Evolutionary conservation across 2,113 vertebrate species (phyloP), one percentile per base, ranked within the genome.

Genomic region (Triplophysa dalaica): DNA sequence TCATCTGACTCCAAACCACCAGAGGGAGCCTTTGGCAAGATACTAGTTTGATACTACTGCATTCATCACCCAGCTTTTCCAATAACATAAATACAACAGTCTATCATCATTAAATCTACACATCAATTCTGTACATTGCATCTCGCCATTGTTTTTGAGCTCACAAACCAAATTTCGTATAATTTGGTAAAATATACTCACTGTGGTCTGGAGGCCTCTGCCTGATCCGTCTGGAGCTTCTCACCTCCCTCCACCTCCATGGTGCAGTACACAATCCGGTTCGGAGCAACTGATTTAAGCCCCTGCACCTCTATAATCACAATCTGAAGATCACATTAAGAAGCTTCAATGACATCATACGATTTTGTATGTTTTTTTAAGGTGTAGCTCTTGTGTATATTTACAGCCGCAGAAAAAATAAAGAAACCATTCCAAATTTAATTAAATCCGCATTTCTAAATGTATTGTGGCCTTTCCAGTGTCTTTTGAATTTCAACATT

Each of bases 191-290:
- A 48, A 16, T 8, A 2, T 2, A 84, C 98, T 96, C 93, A 99
- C 98, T 97, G 97, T 82, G 98, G 97, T 87, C 94, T 95, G 80
- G 96, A 98, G 52, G 97, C 98, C 91, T 99, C 97, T 8, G 97
- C 98, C 61, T 99, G 97, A 89, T 99, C 98, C 0, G 98, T 99
- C 89, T 99, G 98, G 69, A 99, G 95, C 83, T 99, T 99, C 61
- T 98, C 94, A 0, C 97, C 97, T 9, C 98, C 97, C 87, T 99
- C 98, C 64, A 99, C 97, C 90, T 99, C 98, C 98, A 99, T 99
- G 61, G 98, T 99, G 87, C 98, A 99, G 89, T 99, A 99, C 19
- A 99, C 97, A 50, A 98, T 95, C 73, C 96, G 92, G 88, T 96
- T 98, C 14, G 98, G 95, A 81, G 97, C 96, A 0, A 99, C 93